phyloP scores from a whole-genome alignment of 2,888 invertebrate genomes.

The Heteromurus nitidus region DNA sequence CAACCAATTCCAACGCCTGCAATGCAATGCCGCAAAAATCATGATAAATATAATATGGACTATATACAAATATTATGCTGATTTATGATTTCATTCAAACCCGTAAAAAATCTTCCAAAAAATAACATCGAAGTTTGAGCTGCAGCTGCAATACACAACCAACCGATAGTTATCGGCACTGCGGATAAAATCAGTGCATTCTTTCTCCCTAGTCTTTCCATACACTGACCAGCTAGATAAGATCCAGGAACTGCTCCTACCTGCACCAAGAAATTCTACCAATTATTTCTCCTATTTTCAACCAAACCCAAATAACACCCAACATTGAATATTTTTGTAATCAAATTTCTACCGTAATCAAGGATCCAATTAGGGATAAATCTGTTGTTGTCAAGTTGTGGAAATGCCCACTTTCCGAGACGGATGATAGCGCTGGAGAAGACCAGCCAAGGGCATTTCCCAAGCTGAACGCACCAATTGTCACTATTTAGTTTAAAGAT shows the following conservation, averaged over 20 bases:
- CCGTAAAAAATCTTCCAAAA: slow-evolving; percentile 66
- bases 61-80: too few species aligned
- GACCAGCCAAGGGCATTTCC: slow-evolving; percentile 63
- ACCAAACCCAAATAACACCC: too few species aligned
- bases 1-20: slow-evolving; percentile 75
- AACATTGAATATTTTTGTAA: too few species aligned
- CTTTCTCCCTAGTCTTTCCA: slow-evolving; percentile 79
- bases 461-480: slow-evolving; percentile 60
- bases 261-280: too few species aligned
- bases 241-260: slow-evolving; percentile 61
- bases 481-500: slow-evolving; percentile 33
- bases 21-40: background rate
- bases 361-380: slow-evolving; percentile 79
- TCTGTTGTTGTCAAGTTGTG: slow-evolving; percentile 76
- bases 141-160: slow-evolving; percentile 79
- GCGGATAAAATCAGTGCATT: slow-evolving; percentile 78
- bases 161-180: slow-evolving; percentile 79
- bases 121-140: slow-evolving; percentile 74
- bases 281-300: too few species aligned
- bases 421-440: slow-evolving; percentile 53
- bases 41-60: background rate
- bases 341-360: slow-evolving; percentile 76
- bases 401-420: slow-evolving; percentile 52
- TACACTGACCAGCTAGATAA: slow-evolving; percentile 75
- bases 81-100: too few species aligned